Base-by-base conservation (phyloP, 1,140 invertebrate genomes). In the Thaumatotibia leucotreta region DNA sequence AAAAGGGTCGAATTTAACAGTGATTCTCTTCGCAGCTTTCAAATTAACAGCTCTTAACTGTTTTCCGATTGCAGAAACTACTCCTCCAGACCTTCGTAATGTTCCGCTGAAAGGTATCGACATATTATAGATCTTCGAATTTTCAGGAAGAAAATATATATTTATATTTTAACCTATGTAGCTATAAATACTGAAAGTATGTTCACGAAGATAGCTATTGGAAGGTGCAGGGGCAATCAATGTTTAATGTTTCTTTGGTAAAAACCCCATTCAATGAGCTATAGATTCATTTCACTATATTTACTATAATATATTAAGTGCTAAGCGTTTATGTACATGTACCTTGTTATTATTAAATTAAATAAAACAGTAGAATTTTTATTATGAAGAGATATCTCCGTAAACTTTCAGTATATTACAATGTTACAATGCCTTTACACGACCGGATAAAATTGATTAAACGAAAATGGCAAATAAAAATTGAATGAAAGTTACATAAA, bases 1-100 rank as follows among this genome's bases (percentile, higher is more conserved):
- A 91, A 97, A 97, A 4, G 97, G 97, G 92, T 98, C 96, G 76
- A 97, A 97, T 78, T 94, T 93, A 50, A 97, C 93, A 11, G 92
- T 92, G 65, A 98, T 93, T 84, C 93, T 93, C 76, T 95, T 95
- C 0, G 96, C 94, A n/a, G 96, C 96, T 86, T 95, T 95, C 17
- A 97, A 92, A 91, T 95, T 96, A 6, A 97, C 77, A 64, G 75
- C 70, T 77, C 92, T 94, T 49, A 96, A 68, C 84, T 96, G 94
- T 83, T 95, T 95, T 49, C 78, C 84, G 64, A 96, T 94, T 39
- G 94, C 94, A 75, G 93, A 93, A 31, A 94, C 87, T 22, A 95
- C 64, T 33, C 95, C 95, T 14, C 83, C 89, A 0, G 94, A 94
- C 64, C 93, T 92, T 62, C 83, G 86, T 31, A 94, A 77, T 14